phyloP scores from a whole-genome alignment of 2,888 invertebrate species.

The Rambutsinella grinnellia region DNA sequence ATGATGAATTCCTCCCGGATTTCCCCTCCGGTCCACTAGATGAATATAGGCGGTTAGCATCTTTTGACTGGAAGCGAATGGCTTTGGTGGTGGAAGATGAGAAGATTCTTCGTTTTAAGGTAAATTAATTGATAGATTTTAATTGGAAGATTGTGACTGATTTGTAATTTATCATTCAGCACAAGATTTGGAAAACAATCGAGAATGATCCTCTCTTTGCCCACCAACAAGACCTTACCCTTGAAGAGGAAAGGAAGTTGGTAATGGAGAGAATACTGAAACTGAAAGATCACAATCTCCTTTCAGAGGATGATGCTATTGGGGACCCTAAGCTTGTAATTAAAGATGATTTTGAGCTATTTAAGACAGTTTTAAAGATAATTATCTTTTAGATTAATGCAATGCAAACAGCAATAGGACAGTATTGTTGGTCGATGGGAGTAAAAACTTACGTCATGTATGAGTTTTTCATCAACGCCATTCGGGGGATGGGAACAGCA shows the following conservation, averaged over 20 bases:
- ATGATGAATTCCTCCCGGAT: constrained; percentile 63
- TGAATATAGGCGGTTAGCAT: constrained; percentile 81
- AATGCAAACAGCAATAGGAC: constrained; percentile 61
- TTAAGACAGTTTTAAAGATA: neutral
- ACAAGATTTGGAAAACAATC: constrained; percentile 74
- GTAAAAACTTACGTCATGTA: constrained; percentile 63
- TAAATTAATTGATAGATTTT: constrained; percentile 68
- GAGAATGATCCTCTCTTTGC: constrained; percentile 75
- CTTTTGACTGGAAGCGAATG: constrained; percentile 90
- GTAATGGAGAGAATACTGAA: constrained; percentile 75
- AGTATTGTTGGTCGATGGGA: constrained; percentile 64
- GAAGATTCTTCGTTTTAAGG: constrained; percentile 82
- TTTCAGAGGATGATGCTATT: constrained; percentile 68
- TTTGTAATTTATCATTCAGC: constrained; percentile 69
- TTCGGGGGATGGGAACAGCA: constrained; percentile 69
- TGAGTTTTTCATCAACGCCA: constrained; percentile 68
- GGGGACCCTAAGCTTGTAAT: constrained; percentile 60
- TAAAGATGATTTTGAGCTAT: constrained; percentile 1
- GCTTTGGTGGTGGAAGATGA: constrained; percentile 85
- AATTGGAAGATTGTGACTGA: neutral
- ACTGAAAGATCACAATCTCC: constrained; percentile 77
- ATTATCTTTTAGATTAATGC: constrained; percentile 37
- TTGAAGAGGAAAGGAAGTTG: constrained; percentile 73
- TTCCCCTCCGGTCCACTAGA: constrained; percentile 80
- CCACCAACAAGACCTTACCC: constrained; percentile 70